Evolutionary conservation across 2,888 invertebrate species (phyloP).

Genomic region (Unio delphinus): DNA sequence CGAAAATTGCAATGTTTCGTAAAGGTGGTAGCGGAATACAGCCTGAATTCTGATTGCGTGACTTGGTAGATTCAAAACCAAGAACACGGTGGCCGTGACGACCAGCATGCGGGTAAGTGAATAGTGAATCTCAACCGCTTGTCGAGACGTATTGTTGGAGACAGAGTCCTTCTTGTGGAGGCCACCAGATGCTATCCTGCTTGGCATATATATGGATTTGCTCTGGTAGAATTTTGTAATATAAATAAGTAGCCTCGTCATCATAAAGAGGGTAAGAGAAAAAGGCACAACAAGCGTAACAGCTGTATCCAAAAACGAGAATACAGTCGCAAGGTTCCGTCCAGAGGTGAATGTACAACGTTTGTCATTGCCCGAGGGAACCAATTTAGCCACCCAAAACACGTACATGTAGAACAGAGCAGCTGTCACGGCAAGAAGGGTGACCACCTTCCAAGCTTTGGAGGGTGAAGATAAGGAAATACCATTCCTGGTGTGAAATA

Average conservation of each 20-base stretch:
- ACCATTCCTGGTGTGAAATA: constrained; percentile 43
- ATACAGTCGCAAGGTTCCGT: constrained; percentile 28
- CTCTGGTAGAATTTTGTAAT: constrained; percentile 73
- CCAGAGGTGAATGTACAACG: constrained; percentile 32
- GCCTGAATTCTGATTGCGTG: constrained; percentile 57
- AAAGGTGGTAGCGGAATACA: constrained; percentile 43
- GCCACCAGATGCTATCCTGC: constrained; percentile 12
- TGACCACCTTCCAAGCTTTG: constrained; percentile 36
- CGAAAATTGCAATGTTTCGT: constrained; percentile 32
- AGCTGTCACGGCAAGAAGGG: constrained; percentile 27
- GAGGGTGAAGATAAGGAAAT: constrained; percentile 30
- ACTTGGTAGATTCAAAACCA: constrained; percentile 78
- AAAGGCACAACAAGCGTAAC: constrained; percentile 84
- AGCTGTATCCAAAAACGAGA: constrained; percentile 77
- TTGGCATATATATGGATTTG: constrained; percentile 16
- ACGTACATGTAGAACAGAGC: constrained; percentile 40
- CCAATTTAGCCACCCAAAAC: constrained; percentile 45
- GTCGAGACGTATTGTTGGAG: constrained; percentile 11
- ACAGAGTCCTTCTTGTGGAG: constrained; percentile 10
- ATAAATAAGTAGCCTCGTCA: constrained; percentile 80
- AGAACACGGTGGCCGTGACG: constrained; percentile 84
- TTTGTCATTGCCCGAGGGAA: constrained; percentile 12
- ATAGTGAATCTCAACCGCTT: constrained; percentile 42
- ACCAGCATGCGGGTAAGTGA: constrained; percentile 85
- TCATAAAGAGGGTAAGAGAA: constrained; percentile 80